A percentile compares a stretch with the other conserved stretches of the same genome.
These are phyloP conservation scores for Trachurus trachurus DNA, from an alignment of 2,797 vertebrate species.

Conservation along the genomic window DNA sequence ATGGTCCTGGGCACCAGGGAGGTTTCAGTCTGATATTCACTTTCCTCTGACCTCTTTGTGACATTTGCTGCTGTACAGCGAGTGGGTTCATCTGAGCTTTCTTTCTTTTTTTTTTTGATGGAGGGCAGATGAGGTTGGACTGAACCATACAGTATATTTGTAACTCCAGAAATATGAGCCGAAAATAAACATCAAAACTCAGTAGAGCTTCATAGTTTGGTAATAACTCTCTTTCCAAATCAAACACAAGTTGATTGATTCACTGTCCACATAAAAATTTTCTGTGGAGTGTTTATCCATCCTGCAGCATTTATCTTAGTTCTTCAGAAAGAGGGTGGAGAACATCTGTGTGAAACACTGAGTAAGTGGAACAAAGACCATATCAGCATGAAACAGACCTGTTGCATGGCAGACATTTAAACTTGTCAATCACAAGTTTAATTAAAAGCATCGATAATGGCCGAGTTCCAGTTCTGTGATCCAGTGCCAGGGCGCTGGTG, in stretches of 20 bases:
- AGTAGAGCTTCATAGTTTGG: not conserved
- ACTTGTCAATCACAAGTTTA: not conserved
- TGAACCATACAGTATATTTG: not conserved
- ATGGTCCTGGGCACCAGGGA: not conserved
- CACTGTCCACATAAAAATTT: not conserved
- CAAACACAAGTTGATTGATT: not conserved
- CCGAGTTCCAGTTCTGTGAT: not conserved
- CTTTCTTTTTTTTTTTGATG: not conserved
- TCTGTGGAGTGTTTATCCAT: not conserved
- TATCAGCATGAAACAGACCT: not conserved
- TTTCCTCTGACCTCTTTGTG: not conserved
- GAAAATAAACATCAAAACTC: not conserved
- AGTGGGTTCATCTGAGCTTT: not conserved
- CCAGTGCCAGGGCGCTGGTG: not conserved
- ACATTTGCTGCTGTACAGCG: too few species aligned
- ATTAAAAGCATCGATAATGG: not conserved
- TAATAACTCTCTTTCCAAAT: not conserved
- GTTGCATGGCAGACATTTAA: constrained; percentile 1
- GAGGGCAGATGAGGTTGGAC: not conserved
- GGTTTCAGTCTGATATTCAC: not conserved
- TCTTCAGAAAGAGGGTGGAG: not conserved
- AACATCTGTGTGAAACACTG: too few species aligned
- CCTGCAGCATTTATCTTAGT: not conserved
- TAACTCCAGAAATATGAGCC: not conserved
- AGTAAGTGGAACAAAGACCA: not conserved